These are phyloP conservation scores for Cepaea nemoralis DNA, from an alignment of 1,140 invertebrate species.

Conservation along the genomic window DNA sequence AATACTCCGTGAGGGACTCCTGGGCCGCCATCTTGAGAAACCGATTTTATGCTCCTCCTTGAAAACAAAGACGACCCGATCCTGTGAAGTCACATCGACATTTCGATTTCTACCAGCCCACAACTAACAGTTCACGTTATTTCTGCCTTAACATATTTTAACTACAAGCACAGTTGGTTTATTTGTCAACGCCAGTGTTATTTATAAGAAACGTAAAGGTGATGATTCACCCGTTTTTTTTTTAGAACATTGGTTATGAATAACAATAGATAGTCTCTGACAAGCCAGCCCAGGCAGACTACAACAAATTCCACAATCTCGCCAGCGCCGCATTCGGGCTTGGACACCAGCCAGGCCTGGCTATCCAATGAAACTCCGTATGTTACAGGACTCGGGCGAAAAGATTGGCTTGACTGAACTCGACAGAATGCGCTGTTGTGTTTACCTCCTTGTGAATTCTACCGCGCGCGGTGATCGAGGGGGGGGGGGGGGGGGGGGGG, in stretches of 20 bases:
- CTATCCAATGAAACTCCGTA: not conserved
- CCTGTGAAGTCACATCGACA: not conserved
- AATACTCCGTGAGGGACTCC: not conserved
- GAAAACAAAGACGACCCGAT: constrained; percentile 16
- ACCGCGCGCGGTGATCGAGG: not conserved
- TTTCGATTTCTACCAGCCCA: not conserved
- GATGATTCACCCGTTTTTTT: not conserved
- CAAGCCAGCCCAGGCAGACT: not conserved
- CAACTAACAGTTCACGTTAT: not conserved
- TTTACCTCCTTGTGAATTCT: not conserved
- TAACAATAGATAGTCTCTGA: not conserved
- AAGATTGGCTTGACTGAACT: not conserved
- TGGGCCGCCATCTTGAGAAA: not conserved
- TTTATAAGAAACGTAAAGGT: not conserved
- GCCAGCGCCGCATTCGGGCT: not conserved
- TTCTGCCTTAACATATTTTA: not conserved
- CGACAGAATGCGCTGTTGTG: not conserved
- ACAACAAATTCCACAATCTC: not conserved
- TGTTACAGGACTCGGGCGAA: not conserved
- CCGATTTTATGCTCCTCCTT: not conserved
- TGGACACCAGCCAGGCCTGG: not conserved
- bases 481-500: too few species aligned
- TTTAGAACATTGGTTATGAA: not conserved
- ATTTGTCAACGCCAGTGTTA: not conserved
- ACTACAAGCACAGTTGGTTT: not conserved